These are phyloP conservation scores for Amyelois transitella DNA, from an alignment of 1,140 invertebrate species.

Conservation along the genomic window DNA sequence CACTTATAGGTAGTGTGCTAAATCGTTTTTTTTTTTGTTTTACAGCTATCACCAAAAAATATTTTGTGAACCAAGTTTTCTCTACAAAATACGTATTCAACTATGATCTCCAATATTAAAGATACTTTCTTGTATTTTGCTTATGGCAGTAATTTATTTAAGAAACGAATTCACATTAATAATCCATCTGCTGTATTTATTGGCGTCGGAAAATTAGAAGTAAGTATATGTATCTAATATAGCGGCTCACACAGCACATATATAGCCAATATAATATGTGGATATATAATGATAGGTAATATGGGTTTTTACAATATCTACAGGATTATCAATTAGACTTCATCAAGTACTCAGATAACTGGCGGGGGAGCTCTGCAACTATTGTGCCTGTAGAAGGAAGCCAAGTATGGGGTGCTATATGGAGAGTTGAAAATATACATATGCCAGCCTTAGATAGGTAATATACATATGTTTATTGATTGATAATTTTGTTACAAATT, in stretches of 20 bases:
- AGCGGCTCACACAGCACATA: too few relatives aligned
- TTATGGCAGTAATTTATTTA: conserved; percentile 61
- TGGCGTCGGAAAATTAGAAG: conserved; percentile 47
- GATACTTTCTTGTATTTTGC: conserved; percentile 60
- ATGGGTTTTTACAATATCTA: conserved; percentile 14
- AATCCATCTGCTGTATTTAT: conserved; percentile 56
- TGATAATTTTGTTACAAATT: too few relatives aligned
- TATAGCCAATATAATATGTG: too few relatives aligned
- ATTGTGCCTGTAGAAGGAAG: conserved; percentile 77
- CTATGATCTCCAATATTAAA: conserved; percentile 16
- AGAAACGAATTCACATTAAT: conserved; percentile 59
- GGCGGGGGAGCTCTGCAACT: conserved; percentile 85
- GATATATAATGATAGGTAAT: too few relatives aligned
- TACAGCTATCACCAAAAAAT: not conserved
- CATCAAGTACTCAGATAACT: conserved; percentile 78
- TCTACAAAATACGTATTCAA: not conserved
- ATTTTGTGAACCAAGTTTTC: not conserved
- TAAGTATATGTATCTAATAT: conserved; percentile 40
- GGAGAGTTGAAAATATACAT: conserved; percentile 81
- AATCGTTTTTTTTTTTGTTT: not conserved
- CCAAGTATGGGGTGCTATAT: conserved; percentile 86
- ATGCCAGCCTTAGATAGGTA: conserved; percentile 80
- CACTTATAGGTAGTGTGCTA: not conserved
- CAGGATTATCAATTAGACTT: conserved; percentile 85
- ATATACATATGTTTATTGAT: conserved; percentile 16